A percentile compares a stretch with the other conserved stretches of the same genome.
Evolutionary conservation across 2,113 vertebrate species (phyloP).

Genomic region (Gallinago jamesoni): DNA sequence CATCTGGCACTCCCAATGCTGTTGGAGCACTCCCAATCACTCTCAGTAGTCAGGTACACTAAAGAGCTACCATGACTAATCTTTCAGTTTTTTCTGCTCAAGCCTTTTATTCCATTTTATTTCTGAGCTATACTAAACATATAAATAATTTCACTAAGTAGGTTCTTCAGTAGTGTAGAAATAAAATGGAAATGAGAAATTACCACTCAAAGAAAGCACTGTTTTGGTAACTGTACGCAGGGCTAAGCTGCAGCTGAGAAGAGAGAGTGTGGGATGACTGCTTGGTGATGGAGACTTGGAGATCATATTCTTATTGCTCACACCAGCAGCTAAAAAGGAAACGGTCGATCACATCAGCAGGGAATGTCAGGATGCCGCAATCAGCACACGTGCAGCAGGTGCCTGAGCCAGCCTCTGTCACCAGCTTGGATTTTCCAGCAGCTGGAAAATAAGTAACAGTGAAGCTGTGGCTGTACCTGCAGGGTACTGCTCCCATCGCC

Average conservation of each 20-base stretch:
- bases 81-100: background rate
- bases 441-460: fast-evolving
- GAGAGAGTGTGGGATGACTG: background rate
- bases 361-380: background rate
- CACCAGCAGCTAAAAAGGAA: background rate
- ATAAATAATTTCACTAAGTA: background rate
- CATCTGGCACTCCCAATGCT: background rate
- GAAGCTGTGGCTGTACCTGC: background rate
- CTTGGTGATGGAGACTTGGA: background rate
- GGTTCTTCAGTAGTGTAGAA: background rate
- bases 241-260: background rate
- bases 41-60: background rate
- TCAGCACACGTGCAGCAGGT: background rate
- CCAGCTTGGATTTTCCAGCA: background rate
- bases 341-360: background rate
- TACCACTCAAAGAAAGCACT: background rate
- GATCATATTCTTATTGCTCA: background rate
- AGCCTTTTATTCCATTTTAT: background rate
- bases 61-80: background rate
- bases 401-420: background rate
- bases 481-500: background rate
- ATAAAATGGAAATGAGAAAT: background rate
- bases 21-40: fast-evolving
- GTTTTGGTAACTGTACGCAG: background rate
- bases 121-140: background rate